A percentile compares a stretch with the other conserved stretches of the same genome.
phyloP scores from a whole-genome alignment of 2,888 invertebrate genomes.

The Hemithea aestivaria region DNA sequence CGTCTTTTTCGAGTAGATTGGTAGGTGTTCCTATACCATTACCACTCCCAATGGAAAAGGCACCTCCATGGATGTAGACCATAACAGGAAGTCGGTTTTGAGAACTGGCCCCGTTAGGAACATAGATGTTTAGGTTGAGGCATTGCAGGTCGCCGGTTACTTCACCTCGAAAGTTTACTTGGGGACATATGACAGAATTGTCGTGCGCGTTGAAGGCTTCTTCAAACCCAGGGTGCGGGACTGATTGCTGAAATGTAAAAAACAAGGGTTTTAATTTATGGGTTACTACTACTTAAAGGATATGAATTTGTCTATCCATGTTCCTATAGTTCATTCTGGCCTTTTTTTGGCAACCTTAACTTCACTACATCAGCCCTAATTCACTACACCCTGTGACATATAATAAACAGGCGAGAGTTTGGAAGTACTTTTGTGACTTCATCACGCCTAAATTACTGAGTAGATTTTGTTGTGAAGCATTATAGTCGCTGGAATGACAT shows the following conservation, averaged over 20 bases:
- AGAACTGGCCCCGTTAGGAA: constrained; percentile 34
- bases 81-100: constrained; percentile 38
- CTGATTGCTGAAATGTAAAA: constrained; percentile 5
- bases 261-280: too few species aligned
- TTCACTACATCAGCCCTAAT: too few species aligned
- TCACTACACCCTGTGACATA: too few species aligned
- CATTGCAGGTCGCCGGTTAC: constrained; percentile 24
- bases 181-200: constrained; percentile 8
- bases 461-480: too few species aligned
- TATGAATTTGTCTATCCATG: too few species aligned
- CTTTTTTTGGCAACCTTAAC: too few species aligned
- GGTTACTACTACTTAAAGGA: too few species aligned
- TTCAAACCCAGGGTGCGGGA: constrained; percentile 12
- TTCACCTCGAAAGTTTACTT: background rate
- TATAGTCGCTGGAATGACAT: too few species aligned
- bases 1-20: constrained; percentile 31
- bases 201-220: constrained; percentile 23
- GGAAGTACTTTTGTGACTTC: too few species aligned
- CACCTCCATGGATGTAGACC: constrained; percentile 48
- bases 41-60: constrained; percentile 36
- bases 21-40: constrained; percentile 28
- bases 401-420: too few species aligned
- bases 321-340: too few species aligned
- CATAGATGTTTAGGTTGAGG: constrained; percentile 48
- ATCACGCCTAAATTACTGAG: too few species aligned